Percentiles rank a stretch among this genome's conserved stretches.
Conservation (phyloP, 2,797 vertebrate species). For the Eupleurogrammus muticus region DNA sequence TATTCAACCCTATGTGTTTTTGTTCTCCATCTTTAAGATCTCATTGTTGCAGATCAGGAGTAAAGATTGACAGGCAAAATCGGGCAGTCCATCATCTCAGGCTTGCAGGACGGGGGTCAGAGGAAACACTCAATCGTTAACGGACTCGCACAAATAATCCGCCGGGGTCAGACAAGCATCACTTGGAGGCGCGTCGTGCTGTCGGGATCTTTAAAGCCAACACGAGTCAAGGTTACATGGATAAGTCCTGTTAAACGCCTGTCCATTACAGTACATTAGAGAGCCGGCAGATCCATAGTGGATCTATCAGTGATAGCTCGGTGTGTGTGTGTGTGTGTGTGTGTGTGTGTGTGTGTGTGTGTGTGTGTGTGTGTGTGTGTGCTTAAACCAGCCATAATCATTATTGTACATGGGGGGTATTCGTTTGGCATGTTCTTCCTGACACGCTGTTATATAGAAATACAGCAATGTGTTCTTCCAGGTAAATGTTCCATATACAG, state of each 20-base stretch:
- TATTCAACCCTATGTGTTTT: not conserved
- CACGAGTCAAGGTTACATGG: constrained; percentile 23
- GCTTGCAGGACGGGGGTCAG: constrained; percentile 21
- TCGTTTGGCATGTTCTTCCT: constrained; percentile 16
- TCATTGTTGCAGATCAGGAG: not conserved
- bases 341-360: not conserved
- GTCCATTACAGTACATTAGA: constrained; percentile 46
- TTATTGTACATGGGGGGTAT: not conserved
- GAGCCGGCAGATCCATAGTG: not conserved
- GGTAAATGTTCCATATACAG: not conserved
- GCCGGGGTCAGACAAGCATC: constrained; percentile 28
- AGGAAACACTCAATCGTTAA: not conserved
- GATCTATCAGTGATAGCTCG: not conserved
- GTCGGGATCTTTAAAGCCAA: constrained; percentile 21
- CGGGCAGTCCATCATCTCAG: not conserved
- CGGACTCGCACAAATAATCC: not conserved
- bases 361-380: too few relatives aligned
- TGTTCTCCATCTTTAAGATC: not conserved
- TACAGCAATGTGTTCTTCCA: not conserved
- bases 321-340: not conserved
- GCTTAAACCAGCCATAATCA: constrained; percentile 1
- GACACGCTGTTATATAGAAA: constrained; percentile 4
- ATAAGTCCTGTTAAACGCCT: constrained; percentile 29
- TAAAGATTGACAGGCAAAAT: not conserved
- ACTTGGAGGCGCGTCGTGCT: constrained; percentile 7